Base-by-base conservation (phyloP, 2,888 invertebrate species). In the Resseliella maxima region DNA sequence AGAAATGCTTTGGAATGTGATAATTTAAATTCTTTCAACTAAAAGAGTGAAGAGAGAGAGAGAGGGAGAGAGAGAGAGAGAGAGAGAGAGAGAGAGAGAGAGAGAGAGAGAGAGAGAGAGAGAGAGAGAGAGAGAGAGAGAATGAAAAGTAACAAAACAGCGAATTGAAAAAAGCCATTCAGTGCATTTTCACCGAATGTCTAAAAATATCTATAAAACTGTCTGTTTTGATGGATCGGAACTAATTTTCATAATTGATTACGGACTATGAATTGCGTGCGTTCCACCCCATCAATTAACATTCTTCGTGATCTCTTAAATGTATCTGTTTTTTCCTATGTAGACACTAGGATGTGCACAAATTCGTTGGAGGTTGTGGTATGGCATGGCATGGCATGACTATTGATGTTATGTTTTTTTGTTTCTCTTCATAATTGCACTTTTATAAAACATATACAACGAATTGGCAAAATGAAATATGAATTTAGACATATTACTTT, bases 241-340 rank as follows among this genome's bases (percentile, higher is more conserved):
- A 31, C 31, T 72, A 72, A n/a, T 72, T 59, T 59, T 59, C 5
- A 35, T 72, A 72, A 72, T 72, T 72, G 72, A 72, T 72, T 72
- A 35, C 72, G 15, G 31, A 31, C 31, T 72, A 31, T 72, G 3
- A 18, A 24, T 31, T 72, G 72, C 72, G 72, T 72, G 72, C 72
- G 31, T 31, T 72, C 31, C 72, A 72, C 72, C 72, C 72, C 72
- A 72, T 72, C 72, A 72, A 72, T 72, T 72, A 72, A 72, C 72
- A 72, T 72, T 72, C 18, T 72, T 72, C 27, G 24, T 59, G 21
- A 12, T 50, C 50, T 50, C 2, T 10, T 50, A 10, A 18, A 10
- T 2, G 5, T 18, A 12, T 18, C 21, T 18, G 50, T 41, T 41
- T 12, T 8, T 12, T 41, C 41, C 6, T 41, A 8, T 12, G 41